These are phyloP conservation scores for Phalloptychus januarius DNA, from an alignment of 2,797 vertebrate species.

Conservation along the genomic window DNA sequence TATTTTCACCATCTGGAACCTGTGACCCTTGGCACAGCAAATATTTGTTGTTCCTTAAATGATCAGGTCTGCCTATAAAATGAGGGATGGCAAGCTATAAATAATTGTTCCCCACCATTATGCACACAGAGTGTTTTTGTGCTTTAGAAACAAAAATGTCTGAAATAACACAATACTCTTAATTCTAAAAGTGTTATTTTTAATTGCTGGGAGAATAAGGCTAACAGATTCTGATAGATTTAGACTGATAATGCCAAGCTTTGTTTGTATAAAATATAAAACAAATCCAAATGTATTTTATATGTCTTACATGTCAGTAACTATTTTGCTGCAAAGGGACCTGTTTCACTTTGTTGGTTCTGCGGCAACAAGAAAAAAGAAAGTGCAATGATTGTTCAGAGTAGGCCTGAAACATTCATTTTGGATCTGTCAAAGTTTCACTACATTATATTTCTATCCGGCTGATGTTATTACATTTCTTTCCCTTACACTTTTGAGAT, in stretches of 20 bases:
- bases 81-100: background rate
- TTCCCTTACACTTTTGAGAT: background rate
- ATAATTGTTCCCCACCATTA: background rate
- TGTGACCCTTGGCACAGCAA: background rate
- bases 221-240: background rate
- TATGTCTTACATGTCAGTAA: background rate
- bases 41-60: background rate
- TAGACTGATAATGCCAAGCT: background rate
- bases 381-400: background rate
- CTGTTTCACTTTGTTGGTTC: background rate
- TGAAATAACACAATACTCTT: slow-evolving; percentile 7
- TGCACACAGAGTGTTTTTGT: background rate
- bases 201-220: background rate
- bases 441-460: background rate
- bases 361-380: background rate
- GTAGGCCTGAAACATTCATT: background rate
- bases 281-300: background rate
- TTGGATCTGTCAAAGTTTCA: background rate
- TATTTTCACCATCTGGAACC: background rate
- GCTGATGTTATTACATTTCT: background rate
- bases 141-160: background rate
- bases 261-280: background rate
- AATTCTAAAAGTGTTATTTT: background rate
- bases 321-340: background rate
- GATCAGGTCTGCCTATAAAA: background rate